These are phyloP conservation scores for Eriocheir sinensis DNA, from an alignment of 1,140 invertebrate species.

Conservation along the genomic window DNA sequence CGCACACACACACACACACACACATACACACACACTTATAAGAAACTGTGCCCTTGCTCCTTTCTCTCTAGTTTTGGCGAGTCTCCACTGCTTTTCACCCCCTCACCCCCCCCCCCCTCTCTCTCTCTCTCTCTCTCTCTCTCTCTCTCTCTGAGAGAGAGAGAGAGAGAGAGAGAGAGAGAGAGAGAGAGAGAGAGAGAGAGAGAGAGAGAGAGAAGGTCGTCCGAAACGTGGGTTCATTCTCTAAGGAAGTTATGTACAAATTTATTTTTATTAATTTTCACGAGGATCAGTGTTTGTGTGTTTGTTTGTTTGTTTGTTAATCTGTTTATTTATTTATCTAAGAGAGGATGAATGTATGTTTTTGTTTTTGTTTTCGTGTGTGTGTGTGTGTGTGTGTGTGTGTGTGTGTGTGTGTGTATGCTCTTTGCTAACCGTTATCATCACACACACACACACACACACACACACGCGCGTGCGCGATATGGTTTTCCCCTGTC, in stretches of 20 bases:
- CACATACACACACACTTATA: background rate
- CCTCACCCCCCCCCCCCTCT: background rate
- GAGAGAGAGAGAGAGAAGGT: constrained; percentile 43
- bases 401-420: background rate
- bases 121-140: constrained; percentile 27
- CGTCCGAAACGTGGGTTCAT: background rate
- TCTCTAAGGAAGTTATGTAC: too few species aligned
- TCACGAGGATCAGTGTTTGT: constrained; percentile 56
- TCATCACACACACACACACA: constrained; percentile 29
- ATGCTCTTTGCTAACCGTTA: background rate
- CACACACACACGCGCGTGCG: background rate
- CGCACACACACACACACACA: constrained; percentile 46
- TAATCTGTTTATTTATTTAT: constrained; percentile 41
- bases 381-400: constrained; percentile 31
- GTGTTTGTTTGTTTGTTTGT: constrained; percentile 1
- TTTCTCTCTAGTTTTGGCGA: background rate
- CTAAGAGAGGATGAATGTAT: background rate
- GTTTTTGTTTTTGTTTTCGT: background rate
- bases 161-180: background rate
- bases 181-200: constrained; percentile 25
- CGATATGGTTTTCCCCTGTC: too few species aligned
- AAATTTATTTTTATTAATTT: too few species aligned
- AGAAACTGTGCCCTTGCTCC: background rate
- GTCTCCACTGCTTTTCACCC: background rate
- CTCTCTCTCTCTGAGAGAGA: constrained; percentile 47